Evolutionary conservation across 2,113 vertebrate genomes (phyloP), one percentile per base, ranked within the genome.

Genomic region (Trogon melanurus): DNA sequence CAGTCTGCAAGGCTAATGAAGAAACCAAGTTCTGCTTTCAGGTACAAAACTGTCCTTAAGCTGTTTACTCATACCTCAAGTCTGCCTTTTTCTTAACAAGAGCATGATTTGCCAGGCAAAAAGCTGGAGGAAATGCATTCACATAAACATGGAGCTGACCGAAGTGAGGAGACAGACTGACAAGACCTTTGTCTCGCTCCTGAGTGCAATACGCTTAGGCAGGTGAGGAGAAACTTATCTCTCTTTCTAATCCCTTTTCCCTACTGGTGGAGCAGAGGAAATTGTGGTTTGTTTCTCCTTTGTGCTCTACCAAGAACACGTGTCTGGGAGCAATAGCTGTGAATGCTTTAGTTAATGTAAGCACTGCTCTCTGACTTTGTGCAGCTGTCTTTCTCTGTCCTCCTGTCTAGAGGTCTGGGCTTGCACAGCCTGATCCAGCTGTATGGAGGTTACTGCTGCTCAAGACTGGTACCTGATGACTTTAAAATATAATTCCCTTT

Each of bases 101-200:
- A 57, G 8, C 58, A 80, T 70, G 11, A 47, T 70, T 94, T 92
- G 4, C 78, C 45, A 99, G 99, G 98, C 98, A 81, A 98, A 98
- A 97, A 99, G 98, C 97, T 99, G 99, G 99, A 97, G 91, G 74
- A 99, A 98, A 67, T 99, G 99, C 91, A 98, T 99, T 85, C 98
- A 99, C 30, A 62, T 99, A 97, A 99, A 98, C 92, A 98, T 99
- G 98, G 99, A 99, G 96, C 96, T 99, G 83, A 99, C 96, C 3
- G 98, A 99, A 85, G 99, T 99, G 72, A 97, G 98, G 76, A 98
- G 99, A 53, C 99, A 99, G 97, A 99, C 98, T 0, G 99, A 99
- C 95, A 98, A 97, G 95, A 88, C 92, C 38, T 99, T 99, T 97
- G 98, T 99, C 94, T 99, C 99, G 0, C 98, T 99, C 79, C 97